Evolutionary conservation across 2,113 vertebrate genomes (phyloP), one percentile per base, ranked within the genome.

Genomic region (Gobius niger): DNA sequence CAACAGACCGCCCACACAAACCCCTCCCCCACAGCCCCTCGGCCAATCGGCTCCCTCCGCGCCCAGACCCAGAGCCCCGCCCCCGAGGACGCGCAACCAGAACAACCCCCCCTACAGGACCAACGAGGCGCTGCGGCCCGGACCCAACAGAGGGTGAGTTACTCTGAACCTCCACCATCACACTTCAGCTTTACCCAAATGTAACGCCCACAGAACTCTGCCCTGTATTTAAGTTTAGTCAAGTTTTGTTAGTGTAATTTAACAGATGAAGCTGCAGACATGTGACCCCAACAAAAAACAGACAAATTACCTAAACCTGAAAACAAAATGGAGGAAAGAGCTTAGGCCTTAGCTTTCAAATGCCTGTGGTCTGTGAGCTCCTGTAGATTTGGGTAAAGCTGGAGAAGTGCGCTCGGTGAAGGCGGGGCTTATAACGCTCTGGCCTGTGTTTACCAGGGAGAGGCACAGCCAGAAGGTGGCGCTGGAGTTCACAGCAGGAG

Each of bases 1-100:
- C 4, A 70, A 79, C 56, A 73, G 75, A 4, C 54, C 61, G 47
- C 77, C 77, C 56, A 84, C 85, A 42, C 75, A 44, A 46, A 44
- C 70, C 47, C 72, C 86, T 19, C 79, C 82, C 0, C 70, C 85
- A 15, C 41, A 84, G 84, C 2, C 47, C 72, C 8, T 67, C 77
- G 18, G 72, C 75, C 9, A 59, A 40, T 59, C 56, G 72, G 1
- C 47, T 78, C 7, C 68, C 68, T 9, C 65, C 71, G 1, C 10
- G 59, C 4, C 75, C 73, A 15, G 56, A 59, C 4, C 0, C 54
- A 75, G 9, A 24, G 75, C 40, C 61, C 72, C 7, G 44, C 65
- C 53, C 18, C 75, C 76, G 70, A 71, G 75, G 0, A 50, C 60
- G 80, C 18, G 11, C 80, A 42, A 67, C 54, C 56, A n/a, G 67